Conservation (phyloP, 1,140 invertebrate genomes). For the Sesamia nonagrioides region DNA sequence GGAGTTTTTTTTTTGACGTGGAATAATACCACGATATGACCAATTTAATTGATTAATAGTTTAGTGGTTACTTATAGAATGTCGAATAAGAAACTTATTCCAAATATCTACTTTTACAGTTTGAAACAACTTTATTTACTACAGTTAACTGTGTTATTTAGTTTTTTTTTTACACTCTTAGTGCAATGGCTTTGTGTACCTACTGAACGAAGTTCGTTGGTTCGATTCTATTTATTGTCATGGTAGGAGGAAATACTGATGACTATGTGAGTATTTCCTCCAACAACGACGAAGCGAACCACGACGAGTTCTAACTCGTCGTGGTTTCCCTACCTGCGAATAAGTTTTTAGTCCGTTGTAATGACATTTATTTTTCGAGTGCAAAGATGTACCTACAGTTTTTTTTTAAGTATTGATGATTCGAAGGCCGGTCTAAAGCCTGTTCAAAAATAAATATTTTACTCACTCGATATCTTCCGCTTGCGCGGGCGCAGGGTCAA, state of each 20-base stretch:
- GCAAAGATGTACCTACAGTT: background rate
- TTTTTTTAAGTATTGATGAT: background rate
- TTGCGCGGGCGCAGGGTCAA: constrained; percentile 44
- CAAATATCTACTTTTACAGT: background rate
- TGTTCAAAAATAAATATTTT: constrained; percentile 12
- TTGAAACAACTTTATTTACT: background rate
- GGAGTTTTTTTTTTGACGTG: background rate
- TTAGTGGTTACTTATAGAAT: background rate
- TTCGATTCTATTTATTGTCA: too few relatives aligned
- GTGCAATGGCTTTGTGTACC: too few relatives aligned
- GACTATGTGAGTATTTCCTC: too few relatives aligned
- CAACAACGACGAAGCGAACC: too few relatives aligned
- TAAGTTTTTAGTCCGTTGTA: too few relatives aligned
- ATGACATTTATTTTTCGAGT: background rate
- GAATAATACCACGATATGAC: background rate
- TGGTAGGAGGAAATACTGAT: too few relatives aligned
- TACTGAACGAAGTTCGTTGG: too few relatives aligned
- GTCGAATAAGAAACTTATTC: background rate
- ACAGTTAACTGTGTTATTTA: too few relatives aligned
- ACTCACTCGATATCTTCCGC: constrained; percentile 22
- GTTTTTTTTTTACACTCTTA: too few relatives aligned
- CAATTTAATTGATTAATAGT: background rate
- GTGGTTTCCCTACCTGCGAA: too few relatives aligned
- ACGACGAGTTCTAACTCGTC: too few relatives aligned
- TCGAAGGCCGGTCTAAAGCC: constrained; percentile 1